Conservation (phyloP, 2,113 vertebrate genomes). For the Fregata magnificens region DNA sequence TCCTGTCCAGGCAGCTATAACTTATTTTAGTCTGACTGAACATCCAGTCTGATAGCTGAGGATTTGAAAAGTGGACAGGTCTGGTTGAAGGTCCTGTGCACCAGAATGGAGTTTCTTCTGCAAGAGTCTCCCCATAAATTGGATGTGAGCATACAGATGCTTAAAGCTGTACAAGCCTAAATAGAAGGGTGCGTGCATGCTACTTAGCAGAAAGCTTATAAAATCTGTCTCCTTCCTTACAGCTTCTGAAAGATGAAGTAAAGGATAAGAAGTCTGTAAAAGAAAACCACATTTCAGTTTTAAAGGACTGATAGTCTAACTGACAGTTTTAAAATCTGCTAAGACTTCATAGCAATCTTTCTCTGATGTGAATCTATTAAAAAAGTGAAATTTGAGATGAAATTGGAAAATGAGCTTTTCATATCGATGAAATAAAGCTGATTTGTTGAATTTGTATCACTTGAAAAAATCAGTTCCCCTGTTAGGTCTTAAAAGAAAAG, state of each 20-base stretch:
- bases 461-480: neutral
- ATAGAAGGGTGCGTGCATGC: neutral
- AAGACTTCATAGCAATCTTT: neutral
- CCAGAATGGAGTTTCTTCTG: neutral
- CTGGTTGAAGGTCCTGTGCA: neutral
- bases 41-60: neutral
- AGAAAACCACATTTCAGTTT: neutral
- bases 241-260: neutral
- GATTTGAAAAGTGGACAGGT: neutral
- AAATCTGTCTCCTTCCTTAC: neutral
- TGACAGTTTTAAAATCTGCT: neutral
- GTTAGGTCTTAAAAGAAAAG: neutral
- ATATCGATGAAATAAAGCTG: conserved; percentile 10
- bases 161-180: neutral
- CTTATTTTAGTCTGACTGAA: neutral
- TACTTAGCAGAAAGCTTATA: neutral
- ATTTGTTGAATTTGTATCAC: conserved; percentile 16
- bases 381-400: neutral
- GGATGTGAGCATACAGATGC: neutral
- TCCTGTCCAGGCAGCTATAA: neutral
- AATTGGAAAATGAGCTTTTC: conserved; percentile 14
- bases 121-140: neutral
- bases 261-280: neutral
- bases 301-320: neutral
- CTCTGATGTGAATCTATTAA: neutral